Conservation (phyloP, 2,888 invertebrate genomes). For the Perizoma flavofasciatum region DNA sequence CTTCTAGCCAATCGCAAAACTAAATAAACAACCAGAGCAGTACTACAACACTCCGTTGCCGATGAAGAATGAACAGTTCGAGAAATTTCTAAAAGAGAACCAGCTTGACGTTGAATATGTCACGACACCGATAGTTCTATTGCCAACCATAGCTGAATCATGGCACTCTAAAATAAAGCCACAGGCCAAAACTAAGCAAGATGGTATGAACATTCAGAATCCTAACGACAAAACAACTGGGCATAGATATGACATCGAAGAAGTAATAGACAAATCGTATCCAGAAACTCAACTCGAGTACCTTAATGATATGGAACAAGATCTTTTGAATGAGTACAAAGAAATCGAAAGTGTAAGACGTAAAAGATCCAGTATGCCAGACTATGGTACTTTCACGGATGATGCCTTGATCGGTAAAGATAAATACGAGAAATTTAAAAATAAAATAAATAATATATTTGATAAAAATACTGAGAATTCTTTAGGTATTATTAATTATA, state of each 20-base stretch:
- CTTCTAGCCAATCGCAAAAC: conserved; percentile 41
- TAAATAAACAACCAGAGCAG: conserved; percentile 54
- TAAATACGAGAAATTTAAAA: conserved; percentile 16
- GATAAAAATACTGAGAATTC: conserved; percentile 10
- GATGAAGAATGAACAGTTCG: conserved; percentile 58
- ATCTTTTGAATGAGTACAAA: conserved; percentile 9
- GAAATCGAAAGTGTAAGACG: conserved; percentile 11
- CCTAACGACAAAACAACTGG: neutral
- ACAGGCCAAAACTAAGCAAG: too few relatives aligned
- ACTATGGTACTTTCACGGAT: conserved; percentile 5
- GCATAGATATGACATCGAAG: conserved; percentile 3
- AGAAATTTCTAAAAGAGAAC: conserved; percentile 60
- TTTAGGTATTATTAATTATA: neutral
- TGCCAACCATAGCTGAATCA: conserved; percentile 27
- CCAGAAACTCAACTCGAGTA: conserved; percentile 35
- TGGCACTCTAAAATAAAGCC: conserved; percentile 1
- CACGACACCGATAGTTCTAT: conserved; percentile 47
- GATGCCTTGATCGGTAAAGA: conserved; percentile 1
- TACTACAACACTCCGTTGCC: conserved; percentile 65
- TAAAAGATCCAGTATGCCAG: conserved; percentile 20
- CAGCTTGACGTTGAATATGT: conserved; percentile 58
- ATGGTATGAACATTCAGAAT: too few relatives aligned
- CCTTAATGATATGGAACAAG: conserved; percentile 32
- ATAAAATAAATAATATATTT: conserved; percentile 4
- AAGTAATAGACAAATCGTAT: conserved; percentile 10